Conservation (phyloP, 2,113 vertebrate genomes). For the Urocolius indicus region DNA sequence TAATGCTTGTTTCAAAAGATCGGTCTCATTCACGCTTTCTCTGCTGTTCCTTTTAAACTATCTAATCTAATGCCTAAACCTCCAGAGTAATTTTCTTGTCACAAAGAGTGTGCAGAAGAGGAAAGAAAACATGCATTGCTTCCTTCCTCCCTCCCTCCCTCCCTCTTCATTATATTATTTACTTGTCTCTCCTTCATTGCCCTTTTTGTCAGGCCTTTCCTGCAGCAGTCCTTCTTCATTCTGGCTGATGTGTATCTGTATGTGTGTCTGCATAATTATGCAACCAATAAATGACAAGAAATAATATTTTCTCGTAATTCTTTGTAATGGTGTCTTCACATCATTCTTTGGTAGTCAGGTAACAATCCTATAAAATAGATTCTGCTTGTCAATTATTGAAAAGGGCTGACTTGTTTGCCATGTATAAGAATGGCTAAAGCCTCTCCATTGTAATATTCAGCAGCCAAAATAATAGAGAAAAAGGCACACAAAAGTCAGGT, state of each 20-base stretch:
- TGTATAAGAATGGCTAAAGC: not conserved
- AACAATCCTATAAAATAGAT: not conserved
- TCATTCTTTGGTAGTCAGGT: not conserved
- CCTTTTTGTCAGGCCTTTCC: not conserved
- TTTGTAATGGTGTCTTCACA: not conserved
- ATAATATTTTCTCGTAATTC: not conserved
- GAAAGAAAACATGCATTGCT: slow-evolving; percentile 5
- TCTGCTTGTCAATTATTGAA: not conserved
- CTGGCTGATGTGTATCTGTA: not conserved
- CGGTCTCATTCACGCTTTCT: slow-evolving; percentile 5
- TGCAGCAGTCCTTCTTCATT: not conserved
- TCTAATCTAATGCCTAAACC: not conserved
- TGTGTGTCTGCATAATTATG: not conserved
- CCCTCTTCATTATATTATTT: not conserved
- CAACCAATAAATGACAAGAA: not conserved
- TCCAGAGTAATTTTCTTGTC: slow-evolving; percentile 35
- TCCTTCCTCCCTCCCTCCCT: not conserved
- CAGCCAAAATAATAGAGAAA: not conserved
- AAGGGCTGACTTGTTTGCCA: not conserved
- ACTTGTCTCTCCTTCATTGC: not conserved
- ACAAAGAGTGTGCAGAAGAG: not conserved
- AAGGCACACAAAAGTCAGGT: not conserved
- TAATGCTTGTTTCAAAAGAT: slow-evolving; percentile 19
- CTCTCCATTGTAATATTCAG: not conserved
- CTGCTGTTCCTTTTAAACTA: not conserved